Evolutionary conservation across 2,888 invertebrate species (phyloP).

Genomic region (Pristionchus fissidentatus): DNA sequence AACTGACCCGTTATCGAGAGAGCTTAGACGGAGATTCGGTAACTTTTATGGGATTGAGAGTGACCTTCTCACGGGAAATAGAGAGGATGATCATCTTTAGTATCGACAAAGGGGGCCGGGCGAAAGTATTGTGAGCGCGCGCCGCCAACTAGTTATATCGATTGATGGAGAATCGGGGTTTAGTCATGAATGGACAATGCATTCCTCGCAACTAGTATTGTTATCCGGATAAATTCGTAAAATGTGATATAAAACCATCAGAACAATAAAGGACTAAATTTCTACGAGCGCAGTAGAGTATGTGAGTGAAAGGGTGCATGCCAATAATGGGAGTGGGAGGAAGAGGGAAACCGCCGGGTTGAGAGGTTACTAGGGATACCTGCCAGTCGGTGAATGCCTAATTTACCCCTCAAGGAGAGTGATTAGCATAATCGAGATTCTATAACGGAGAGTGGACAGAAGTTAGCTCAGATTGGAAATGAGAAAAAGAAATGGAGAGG

Average conservation of each 20-base stretch:
- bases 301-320: neutral
- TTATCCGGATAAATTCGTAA: too few species aligned
- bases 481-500: too few species aligned
- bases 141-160: neutral
- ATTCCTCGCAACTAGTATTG: too few species aligned
- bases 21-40: neutral
- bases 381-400: too few species aligned
- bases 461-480: too few species aligned
- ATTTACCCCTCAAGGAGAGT: too few species aligned
- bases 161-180: too few species aligned
- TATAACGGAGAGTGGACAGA: neutral
- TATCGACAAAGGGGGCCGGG: neutral
- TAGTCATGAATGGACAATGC: too few species aligned
- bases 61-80: slow-evolving; percentile 47
- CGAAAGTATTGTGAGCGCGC: neutral
- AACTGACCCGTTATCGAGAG: neutral
- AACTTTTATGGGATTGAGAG: slow-evolving; percentile 18
- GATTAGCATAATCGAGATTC: too few species aligned
- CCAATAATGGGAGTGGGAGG: neutral
- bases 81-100: slow-evolving; percentile 22
- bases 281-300: neutral
- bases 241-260: too few species aligned
- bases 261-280: too few species aligned
- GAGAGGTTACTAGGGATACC: neutral
- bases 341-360: neutral